Percentiles rank a stretch among this genome's conserved stretches.
phyloP scores from a whole-genome alignment of 1,140 invertebrate species.

The Steinernema feltiae region DNA sequence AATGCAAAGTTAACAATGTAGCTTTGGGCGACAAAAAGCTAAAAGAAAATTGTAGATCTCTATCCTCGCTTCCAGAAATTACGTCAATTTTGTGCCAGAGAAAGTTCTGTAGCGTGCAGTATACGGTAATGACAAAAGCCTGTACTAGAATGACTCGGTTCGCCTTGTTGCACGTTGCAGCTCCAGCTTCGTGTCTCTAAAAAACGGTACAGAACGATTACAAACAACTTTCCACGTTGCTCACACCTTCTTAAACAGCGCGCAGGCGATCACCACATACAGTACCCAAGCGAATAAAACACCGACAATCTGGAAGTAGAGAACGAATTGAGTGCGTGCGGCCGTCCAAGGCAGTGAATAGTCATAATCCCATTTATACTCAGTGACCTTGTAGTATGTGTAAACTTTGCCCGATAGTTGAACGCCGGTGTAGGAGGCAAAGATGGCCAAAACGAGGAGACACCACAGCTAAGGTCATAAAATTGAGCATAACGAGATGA shows the following conservation, averaged over 20 bases:
- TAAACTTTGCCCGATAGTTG: neutral
- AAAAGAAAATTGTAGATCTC: too few relatives aligned
- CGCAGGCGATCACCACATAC: neutral
- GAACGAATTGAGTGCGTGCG: neutral
- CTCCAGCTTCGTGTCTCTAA: neutral
- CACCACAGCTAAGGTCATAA: neutral
- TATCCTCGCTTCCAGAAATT: too few relatives aligned
- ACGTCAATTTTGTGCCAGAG: conserved; percentile 7
- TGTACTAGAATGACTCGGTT: neutral
- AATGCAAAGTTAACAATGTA: neutral
- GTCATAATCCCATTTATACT: neutral
- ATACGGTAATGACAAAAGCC: neutral
- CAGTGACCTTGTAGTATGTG: neutral
- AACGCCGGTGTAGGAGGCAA: neutral
- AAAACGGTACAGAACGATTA: too few relatives aligned
- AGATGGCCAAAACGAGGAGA: neutral
- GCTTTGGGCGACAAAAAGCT: neutral
- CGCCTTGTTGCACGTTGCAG: neutral
- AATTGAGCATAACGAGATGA: too few relatives aligned
- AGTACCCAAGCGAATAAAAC: neutral
- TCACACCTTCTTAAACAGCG: neutral
- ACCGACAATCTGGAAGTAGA: neutral
- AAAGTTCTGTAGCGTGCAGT: neutral
- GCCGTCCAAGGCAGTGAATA: neutral
- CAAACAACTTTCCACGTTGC: too few relatives aligned